Conservation (phyloP, 2,113 vertebrate species). For the Callospermophilus lateralis region DNA sequence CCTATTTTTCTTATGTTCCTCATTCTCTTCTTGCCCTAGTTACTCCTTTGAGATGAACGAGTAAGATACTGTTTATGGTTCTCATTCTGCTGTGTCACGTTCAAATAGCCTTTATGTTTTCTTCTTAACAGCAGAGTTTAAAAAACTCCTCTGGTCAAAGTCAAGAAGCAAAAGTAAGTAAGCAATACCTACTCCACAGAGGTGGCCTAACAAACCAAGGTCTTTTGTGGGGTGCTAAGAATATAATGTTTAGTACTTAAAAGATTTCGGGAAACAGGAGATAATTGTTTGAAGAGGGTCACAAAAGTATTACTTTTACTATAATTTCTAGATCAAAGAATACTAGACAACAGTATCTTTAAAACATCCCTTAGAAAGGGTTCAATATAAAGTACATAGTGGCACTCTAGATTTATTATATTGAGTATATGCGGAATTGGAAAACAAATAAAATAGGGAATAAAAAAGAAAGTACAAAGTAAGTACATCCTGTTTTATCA, state of each 20-base stretch:
- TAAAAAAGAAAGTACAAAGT: background rate
- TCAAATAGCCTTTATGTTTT: slow-evolving; percentile 11
- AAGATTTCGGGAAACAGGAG: background rate
- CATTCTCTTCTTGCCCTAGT: background rate
- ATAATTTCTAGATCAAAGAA: background rate
- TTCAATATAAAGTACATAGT: background rate
- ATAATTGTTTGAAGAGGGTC: background rate
- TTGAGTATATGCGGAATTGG: too few species aligned
- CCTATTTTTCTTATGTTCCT: background rate
- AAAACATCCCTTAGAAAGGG: background rate
- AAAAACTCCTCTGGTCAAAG: slow-evolving; percentile 11
- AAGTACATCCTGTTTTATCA: background rate
- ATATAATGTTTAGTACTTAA: slow-evolving; percentile 3
- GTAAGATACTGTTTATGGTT: background rate
- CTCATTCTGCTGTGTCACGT: background rate
- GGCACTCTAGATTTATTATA: too few species aligned
- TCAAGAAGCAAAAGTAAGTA: background rate
- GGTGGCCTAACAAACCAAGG: background rate
- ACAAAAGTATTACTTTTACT: background rate
- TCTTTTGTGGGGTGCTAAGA: background rate
- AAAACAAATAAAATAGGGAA: too few species aligned
- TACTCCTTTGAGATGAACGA: background rate
- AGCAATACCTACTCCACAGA: background rate
- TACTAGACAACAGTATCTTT: background rate
- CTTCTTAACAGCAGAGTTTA: background rate